Evolutionary conservation across 2,888 invertebrate genomes (phyloP).

Genomic region (Miltochrista miniata): DNA sequence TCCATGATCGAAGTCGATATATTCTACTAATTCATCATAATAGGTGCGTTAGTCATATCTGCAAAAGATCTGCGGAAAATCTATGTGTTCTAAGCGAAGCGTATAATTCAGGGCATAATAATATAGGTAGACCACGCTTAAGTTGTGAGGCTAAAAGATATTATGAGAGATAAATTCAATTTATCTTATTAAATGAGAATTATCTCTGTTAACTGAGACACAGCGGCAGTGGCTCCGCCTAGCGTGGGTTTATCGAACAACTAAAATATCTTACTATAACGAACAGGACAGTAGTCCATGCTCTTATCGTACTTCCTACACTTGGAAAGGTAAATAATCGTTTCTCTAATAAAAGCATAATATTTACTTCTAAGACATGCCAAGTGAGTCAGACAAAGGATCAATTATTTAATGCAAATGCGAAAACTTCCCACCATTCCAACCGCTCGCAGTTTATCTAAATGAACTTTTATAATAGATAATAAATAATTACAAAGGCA

Average conservation of each 20-base stretch:
- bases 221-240: constrained; percentile 43
- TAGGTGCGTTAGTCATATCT: no score
- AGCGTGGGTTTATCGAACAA: constrained; percentile 51
- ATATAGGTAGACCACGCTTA: constrained; percentile 51
- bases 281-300: constrained; percentile 18
- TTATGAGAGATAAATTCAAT: constrained; percentile 65
- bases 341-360: constrained; percentile 16
- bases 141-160: constrained; percentile 53
- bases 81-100: constrained; percentile 41
- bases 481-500: no score
- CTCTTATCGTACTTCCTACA: constrained; percentile 40
- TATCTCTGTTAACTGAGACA: constrained; percentile 44
- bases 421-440: no score
- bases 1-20: no score
- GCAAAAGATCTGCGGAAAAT: constrained; percentile 39
- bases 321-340: constrained; percentile 24
- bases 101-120: constrained; percentile 51
- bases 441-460: no score
- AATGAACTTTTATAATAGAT: no score
- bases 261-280: constrained; percentile 34
- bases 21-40: no score
- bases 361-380: no score
- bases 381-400: no score
- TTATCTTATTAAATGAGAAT: constrained; percentile 60
- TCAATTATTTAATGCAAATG: no score